Evolutionary conservation across 2,888 invertebrate genomes (phyloP).

Genomic region (Rhagonycha lutea): DNA sequence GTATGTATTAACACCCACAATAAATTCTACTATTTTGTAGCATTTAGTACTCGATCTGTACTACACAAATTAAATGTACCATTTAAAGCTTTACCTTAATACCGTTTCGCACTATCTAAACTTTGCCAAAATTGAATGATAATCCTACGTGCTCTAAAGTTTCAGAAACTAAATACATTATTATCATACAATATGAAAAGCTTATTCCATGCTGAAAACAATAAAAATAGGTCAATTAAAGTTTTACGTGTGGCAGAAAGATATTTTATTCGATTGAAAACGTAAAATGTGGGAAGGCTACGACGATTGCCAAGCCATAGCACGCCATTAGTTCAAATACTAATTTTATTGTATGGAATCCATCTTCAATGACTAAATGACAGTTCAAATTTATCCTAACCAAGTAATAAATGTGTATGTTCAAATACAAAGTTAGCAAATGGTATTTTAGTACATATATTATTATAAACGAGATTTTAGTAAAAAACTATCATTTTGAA

Average conservation of each 20-base stretch:
- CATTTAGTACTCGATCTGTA: neutral
- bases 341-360: neutral
- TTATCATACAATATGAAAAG: neutral
- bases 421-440: neutral
- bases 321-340: neutral
- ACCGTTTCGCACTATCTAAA: neutral
- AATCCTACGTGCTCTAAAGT: neutral
- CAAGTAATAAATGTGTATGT: neutral
- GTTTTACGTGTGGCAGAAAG: neutral
- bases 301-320: neutral
- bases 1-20: neutral
- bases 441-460: neutral
- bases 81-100: neutral
- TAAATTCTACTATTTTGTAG: neutral
- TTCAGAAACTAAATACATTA: neutral
- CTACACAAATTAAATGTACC: neutral
- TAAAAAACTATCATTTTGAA: neutral
- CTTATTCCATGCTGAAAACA: neutral
- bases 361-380: neutral
- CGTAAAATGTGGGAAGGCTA: neutral
- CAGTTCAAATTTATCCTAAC: neutral
- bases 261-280: neutral
- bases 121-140: neutral
- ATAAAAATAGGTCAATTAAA: neutral
- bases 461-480: neutral